Percentiles rank a stretch among this genome's conserved stretches.
These are phyloP conservation scores for Electrona antarctica DNA, from an alignment of 2,113 vertebrate species.

Conservation along the genomic window DNA sequence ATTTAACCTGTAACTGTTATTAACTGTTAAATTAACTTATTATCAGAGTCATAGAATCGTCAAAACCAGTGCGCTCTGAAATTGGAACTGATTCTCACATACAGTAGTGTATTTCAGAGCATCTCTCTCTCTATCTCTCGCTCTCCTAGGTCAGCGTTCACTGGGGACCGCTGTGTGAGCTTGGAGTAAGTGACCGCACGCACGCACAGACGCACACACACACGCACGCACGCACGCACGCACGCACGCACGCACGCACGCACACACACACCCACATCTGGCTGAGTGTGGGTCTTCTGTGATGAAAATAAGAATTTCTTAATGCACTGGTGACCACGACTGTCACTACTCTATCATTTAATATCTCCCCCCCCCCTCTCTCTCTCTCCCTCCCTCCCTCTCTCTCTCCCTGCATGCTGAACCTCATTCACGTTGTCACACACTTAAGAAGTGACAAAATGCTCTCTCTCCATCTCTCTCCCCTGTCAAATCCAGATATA, in stretches of 20 bases:
- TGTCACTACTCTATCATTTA: conserved; percentile 59
- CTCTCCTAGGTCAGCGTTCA: conserved; percentile 70
- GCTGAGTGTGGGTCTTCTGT: conserved; percentile 70
- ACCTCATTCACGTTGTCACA: conserved; percentile 78
- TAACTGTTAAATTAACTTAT: no score
- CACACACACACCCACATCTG: conserved; percentile 30
- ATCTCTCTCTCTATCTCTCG: not conserved
- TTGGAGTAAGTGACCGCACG: conserved; percentile 75
- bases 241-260: not conserved
- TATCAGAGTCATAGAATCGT: no score
- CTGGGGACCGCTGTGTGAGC: conserved; percentile 71
- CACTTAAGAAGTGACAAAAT: conserved; percentile 80
- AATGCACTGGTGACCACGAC: conserved; percentile 78
- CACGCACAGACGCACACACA: no score
- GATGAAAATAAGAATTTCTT: conserved; percentile 80
- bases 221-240: conserved; percentile 61
- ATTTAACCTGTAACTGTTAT: no score
- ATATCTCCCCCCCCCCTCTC: conserved; percentile 22
- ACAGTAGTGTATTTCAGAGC: no score
- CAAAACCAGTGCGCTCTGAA: no score
- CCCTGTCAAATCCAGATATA: conserved; percentile 69
- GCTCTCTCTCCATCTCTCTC: conserved; percentile 64
- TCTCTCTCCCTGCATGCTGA: conserved; percentile 50
- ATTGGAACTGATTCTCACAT: not conserved
- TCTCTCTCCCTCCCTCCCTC: not conserved